Evolutionary conservation across 2,888 invertebrate species (phyloP).

Genomic region (Cistogaster globosa): DNA sequence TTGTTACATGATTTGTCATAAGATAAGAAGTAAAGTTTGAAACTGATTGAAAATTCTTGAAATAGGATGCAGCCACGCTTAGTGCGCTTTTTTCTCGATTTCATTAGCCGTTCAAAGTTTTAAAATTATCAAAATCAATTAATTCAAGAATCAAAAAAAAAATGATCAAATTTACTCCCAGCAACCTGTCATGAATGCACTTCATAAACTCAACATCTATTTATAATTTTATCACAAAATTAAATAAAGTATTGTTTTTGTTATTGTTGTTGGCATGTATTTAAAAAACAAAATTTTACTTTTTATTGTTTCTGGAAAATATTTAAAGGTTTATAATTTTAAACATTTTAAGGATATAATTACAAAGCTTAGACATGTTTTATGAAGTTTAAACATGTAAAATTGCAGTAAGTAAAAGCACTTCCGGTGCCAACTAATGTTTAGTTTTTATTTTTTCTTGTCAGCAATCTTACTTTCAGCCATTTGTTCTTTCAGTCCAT

Average conservation of each 20-base stretch:
- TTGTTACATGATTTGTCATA: too few relatives aligned
- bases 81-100: too few relatives aligned
- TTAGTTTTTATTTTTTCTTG: conserved; percentile 8
- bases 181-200: too few relatives aligned
- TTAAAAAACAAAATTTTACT: neutral
- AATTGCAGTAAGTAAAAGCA: conserved; percentile 58
- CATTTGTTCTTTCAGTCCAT: conserved; percentile 9
- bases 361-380: conserved; percentile 60
- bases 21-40: too few relatives aligned
- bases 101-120: too few relatives aligned
- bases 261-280: neutral
- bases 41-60: too few relatives aligned
- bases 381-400: conserved; percentile 69
- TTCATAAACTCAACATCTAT: too few relatives aligned
- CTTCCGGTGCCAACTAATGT: conserved; percentile 66
- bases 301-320: neutral
- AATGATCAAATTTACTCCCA: too few relatives aligned
- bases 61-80: too few relatives aligned
- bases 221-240: neutral
- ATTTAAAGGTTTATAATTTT: too few relatives aligned
- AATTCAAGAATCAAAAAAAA: too few relatives aligned
- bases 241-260: neutral
- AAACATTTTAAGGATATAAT: conserved; percentile 12
- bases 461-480: conserved; percentile 16
- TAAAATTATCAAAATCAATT: too few relatives aligned